Base-by-base conservation (phyloP, 2,113 vertebrate genomes). In the Heptranchias perlo region DNA sequence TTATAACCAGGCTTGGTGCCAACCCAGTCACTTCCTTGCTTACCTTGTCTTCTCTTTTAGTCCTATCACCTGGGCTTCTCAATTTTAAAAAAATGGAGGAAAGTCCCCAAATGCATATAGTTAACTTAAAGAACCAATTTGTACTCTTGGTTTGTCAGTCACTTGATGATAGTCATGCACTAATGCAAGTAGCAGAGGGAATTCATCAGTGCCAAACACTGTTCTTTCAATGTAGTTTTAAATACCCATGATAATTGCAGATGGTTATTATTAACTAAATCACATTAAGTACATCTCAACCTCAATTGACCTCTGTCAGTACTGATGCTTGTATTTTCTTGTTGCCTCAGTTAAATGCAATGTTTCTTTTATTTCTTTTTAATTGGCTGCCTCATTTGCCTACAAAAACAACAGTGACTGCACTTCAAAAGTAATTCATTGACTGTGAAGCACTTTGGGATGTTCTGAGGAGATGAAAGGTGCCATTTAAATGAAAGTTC, bases 181-280 rank as follows among this genome's bases (percentile, higher is more conserved):
- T 69, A 67, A 95, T 67, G 39, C 4, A 69, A 25, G 35, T 25
- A 49, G 25, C 64, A 95, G 94, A 73, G 64, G 23, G 44, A 69
- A 31, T 35, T 16, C 44, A 47, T 47, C 44, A 95, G 62, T 73
- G 44, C 65, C 7, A 25, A 25, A 49, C 94, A 69, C 25, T 69
- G 25, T 69, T 31, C 23, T 73, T 95, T 69, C 65, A 95, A 69
- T 25, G 44, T 49, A 31, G 28, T 52, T 31, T 52, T 95, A 95
- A 52, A 69, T 52, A 52, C 44, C 31, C 44, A 62, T 28, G 28
- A 52, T 73, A 67, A 95, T 95, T 47, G 47, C 28, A 73, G 64
- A 49, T 25, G 65, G 93, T 52, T 94, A 65, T 94, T 94, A 94
- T 94, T 94, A 94, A 64, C 92, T 69, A 49, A 69, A 69, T 69